phyloP scores from a whole-genome alignment of 92 coral and sea anemone genomes.

The Epizoanthus ramosus region DNA sequence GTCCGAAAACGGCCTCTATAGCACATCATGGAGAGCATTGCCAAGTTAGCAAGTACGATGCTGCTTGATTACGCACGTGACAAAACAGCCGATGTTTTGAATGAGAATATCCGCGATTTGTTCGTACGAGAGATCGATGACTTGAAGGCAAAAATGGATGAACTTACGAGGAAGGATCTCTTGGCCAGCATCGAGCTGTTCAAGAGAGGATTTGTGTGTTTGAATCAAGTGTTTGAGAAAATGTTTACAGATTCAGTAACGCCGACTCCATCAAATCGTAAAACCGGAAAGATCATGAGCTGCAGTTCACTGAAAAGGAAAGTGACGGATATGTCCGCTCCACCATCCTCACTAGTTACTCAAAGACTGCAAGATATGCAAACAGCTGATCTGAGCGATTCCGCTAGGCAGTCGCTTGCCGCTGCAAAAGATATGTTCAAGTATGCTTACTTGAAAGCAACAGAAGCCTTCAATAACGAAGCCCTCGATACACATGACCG shows the following conservation, averaged over 20 bases:
- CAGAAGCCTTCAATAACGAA: neutral
- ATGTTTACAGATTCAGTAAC: neutral
- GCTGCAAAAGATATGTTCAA: too few relatives aligned
- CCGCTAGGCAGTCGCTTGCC: too few relatives aligned
- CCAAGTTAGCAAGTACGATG: neutral
- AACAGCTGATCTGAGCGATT: too few relatives aligned
- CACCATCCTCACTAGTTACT: neutral
- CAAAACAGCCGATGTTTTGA: neutral
- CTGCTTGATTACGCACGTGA: neutral
- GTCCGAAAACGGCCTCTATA: neutral
- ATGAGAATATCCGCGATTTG: neutral
- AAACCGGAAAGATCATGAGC: neutral
- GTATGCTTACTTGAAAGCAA: neutral
- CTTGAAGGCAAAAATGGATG: neutral
- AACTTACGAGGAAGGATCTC: neutral
- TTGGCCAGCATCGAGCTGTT: neutral
- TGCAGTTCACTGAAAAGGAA: neutral
- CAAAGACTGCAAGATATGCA: neutral
- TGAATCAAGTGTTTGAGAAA: neutral
- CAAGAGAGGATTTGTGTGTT: neutral
- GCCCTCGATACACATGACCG: neutral
- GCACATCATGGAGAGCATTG: neutral
- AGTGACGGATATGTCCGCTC: neutral
- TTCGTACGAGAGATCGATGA: constrained; percentile 3
- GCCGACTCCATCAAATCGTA: neutral